These are phyloP conservation scores for Lottia scabra DNA, from an alignment of 2,888 invertebrate genomes.

Conservation along the genomic window DNA sequence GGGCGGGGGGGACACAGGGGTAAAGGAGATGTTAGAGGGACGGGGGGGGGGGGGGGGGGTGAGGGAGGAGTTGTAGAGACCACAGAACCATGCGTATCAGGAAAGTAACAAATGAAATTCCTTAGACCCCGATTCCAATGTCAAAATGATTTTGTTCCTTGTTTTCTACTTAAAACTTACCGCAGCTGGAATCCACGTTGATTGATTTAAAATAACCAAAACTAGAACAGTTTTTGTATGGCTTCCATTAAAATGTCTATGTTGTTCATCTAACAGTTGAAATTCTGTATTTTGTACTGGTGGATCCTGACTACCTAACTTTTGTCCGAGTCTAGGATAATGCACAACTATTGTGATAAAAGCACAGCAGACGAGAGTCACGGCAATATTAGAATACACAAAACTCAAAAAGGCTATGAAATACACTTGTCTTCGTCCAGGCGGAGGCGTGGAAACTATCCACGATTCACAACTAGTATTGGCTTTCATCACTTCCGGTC, in stretches of 20 bases:
- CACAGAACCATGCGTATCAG: no score
- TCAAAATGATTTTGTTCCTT: no score
- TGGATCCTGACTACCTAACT: slow-evolving; percentile 13
- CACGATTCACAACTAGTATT: slow-evolving; percentile 44
- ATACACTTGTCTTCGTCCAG: slow-evolving; percentile 37
- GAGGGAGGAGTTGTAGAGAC: no score
- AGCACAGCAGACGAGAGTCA: slow-evolving; percentile 27
- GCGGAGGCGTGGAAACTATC: slow-evolving; percentile 40
- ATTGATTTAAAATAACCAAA: slow-evolving; percentile 37
- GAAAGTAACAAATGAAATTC: no score
- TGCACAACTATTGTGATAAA: slow-evolving; percentile 28
- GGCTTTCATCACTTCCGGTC: slow-evolving; percentile 38
- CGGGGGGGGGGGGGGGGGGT: no score
- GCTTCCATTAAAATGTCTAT: slow-evolving; percentile 21
- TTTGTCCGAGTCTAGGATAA: slow-evolving; percentile 23
- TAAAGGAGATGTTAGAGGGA: no score
- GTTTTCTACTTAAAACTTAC: slow-evolving; percentile 37
- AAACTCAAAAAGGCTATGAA: slow-evolving; percentile 41
- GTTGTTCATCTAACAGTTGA: slow-evolving; percentile 20
- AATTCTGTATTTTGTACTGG: slow-evolving; percentile 12
- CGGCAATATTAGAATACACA: slow-evolving; percentile 42
- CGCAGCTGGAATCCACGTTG: slow-evolving; percentile 47
- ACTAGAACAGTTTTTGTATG: slow-evolving; percentile 37
- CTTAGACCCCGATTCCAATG: no score
- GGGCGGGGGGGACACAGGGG: no score